Base-by-base conservation (phyloP, 2,797 vertebrate species). In the Anas georgica region DNA sequence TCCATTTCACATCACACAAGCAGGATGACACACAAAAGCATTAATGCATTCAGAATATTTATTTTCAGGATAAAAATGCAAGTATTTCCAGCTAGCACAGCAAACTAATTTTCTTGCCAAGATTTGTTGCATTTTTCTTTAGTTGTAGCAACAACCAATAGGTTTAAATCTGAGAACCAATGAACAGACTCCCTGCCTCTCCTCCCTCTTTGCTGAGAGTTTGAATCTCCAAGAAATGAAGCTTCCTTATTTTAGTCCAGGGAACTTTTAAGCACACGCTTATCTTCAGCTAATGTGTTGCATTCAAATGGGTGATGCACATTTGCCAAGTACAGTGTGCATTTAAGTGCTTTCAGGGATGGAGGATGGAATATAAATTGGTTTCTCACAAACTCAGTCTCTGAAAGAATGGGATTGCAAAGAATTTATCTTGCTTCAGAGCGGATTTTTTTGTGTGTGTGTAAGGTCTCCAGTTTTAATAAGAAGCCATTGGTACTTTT, bases 141-240 rank as follows among this genome's bases (percentile, higher is more conserved):
- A 82, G 91, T 95, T 93, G 64, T 50, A 64, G 77, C 67, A 46
- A 66, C 48, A 90, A 33, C 91, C 87, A 96, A 82, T 88, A 73
- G 43, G 41, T 90, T 95, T 91, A 91, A 96, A 96, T 46, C 60
- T 33, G 43, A 82, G 41, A 90, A 29, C 83, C 91, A 96, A 91
- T 86, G 74, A 92, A 39, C 33, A 31, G 48, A 62, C 69, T 79
- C 31, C 33, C 37, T 79, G 25, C 22, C 16, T 91, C 83, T 91
- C 56, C 56, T 58, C 41, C 60, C 54, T 82, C 56, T 80, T 67
- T 0, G 1, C 17, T 86, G 43, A 28, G 9, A 17, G 50, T 66
- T 82, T 90, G 63, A 94, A 63, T 73, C 63, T 67, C 80, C 70
- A 94, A 86, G 56, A 76, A 90, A 56, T 20, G 6, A 15, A 58